Evolutionary conservation across 2,113 vertebrate genomes (phyloP).

Genomic region (Onychostoma macrolepis): DNA sequence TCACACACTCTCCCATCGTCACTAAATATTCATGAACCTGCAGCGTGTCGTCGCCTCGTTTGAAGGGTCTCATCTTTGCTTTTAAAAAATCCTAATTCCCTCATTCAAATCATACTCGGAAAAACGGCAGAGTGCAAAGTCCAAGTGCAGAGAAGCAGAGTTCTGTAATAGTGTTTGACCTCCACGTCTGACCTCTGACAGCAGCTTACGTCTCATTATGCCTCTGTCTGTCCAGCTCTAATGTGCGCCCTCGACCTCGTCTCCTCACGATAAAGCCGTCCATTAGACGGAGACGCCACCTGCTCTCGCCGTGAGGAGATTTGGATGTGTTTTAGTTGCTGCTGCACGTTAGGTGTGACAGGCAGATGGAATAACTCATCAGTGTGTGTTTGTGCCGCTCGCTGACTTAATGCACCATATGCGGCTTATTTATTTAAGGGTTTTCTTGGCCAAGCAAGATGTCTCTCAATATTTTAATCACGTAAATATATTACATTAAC

Average conservation of each 20-base stretch:
- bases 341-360: background rate
- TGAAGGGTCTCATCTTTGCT: background rate
- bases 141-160: background rate
- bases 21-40: background rate
- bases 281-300: constrained; percentile 26
- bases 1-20: background rate
- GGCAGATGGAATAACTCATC: constrained; percentile 33
- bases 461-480: constrained; percentile 35
- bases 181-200: constrained; percentile 22
- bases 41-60: background rate
- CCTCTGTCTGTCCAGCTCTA: constrained; percentile 22
- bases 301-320: background rate
- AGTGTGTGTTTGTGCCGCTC: background rate
- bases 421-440: constrained; percentile 21
- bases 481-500: constrained; percentile 19
- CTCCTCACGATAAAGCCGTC: background rate
- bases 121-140: background rate
- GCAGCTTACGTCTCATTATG: constrained; percentile 23
- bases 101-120: background rate
- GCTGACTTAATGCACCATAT: constrained; percentile 18
- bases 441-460: constrained; percentile 28
- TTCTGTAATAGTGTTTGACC: constrained; percentile 30
- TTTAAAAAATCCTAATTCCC: background rate
- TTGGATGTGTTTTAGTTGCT: constrained; percentile 13
- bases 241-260: background rate